These are phyloP conservation scores for Clusia tigrina DNA, from an alignment of 2,888 invertebrate species.

Conservation along the genomic window DNA sequence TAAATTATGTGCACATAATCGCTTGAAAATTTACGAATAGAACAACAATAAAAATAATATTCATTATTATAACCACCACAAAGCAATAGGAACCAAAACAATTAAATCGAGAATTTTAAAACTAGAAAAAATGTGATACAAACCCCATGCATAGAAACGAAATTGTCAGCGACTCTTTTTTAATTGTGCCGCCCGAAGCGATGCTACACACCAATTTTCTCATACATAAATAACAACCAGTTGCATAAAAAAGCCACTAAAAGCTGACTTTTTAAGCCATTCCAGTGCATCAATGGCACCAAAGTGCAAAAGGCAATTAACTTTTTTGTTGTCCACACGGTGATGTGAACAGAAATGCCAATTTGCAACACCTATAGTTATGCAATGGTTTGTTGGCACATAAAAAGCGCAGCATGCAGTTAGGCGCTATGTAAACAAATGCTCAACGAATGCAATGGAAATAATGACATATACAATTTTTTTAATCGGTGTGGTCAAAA, in stretches of 20 bases:
- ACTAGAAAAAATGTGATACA: no score
- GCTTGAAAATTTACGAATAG: no score
- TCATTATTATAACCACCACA: no score
- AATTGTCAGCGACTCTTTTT: no score
- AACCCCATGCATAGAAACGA: no score
- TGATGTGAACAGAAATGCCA: background rate
- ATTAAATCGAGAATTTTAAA: no score
- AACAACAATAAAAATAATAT: no score
- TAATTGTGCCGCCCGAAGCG: no score
- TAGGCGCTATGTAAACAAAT: background rate
- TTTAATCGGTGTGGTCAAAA: constrained; percentile 32
- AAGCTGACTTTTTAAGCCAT: constrained; percentile 8
- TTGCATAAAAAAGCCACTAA: background rate
- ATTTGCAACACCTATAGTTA: constrained; percentile 29
- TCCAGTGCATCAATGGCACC: constrained; percentile 22
- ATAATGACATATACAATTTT: constrained; percentile 1
- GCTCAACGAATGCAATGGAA: background rate
- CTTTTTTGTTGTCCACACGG: constrained; percentile 14
- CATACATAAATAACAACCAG: constrained; percentile 7
- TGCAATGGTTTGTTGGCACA: constrained; percentile 31
- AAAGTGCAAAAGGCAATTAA: constrained; percentile 33
- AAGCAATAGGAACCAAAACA: no score
- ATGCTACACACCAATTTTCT: no score
- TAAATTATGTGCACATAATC: no score
- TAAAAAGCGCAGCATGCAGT: background rate